Evolutionary conservation across 2,113 vertebrate genomes (phyloP), one percentile per base, ranked within the genome.

Genomic region (Acrocephalus arundinaceus): DNA sequence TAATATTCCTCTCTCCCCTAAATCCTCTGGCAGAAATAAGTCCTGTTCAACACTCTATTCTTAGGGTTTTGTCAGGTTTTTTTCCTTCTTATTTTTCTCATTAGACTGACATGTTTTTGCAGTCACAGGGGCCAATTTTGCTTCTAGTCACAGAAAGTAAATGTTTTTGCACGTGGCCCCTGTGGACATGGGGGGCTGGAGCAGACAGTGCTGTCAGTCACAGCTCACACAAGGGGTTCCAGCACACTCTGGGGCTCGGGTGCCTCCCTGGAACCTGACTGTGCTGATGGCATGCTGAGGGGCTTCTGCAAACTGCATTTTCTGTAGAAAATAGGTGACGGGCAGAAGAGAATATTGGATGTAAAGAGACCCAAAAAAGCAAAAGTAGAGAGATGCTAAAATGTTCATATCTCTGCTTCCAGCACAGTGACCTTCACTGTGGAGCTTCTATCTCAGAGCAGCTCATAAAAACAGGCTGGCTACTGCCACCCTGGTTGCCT

Each of bases 371-470:
- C 3, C 43, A 39, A 51, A 61, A 74, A 77, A 12, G 30, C 55
- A 54, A 48, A 78, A 33, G 41, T 13, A 48, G 57, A 85, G 70
- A 80, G 78, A 70, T 68, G 78, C 85, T 94, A 83, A 92, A 85
- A 89, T n/a, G 49, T 62, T 93, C 78, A 15, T 14, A 41, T 77
- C 33, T 90, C 65, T 67, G 58, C 80, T 95, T 92, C 89, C 35
- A 88, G 67, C 39, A 85, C 80, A 7, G 7, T 93, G 97, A 97
- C 98, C 96, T 98, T 98, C 97, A 96, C 19, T 55, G 83, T 66
- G 93, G 91, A 94, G 85, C 93, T 76, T 78, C 94, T 90, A 79
- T 80, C 93, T 95, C 52, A 41, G 90, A 65, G 77, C 78, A 68
- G 59, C 81, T 97, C 89, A 43, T 82, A 95, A 94, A 25, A 61